Percentiles rank a stretch among this genome's conserved stretches.
Conservation (phyloP, 2,797 vertebrate genomes). For the Acanthurus leucopareius region DNA sequence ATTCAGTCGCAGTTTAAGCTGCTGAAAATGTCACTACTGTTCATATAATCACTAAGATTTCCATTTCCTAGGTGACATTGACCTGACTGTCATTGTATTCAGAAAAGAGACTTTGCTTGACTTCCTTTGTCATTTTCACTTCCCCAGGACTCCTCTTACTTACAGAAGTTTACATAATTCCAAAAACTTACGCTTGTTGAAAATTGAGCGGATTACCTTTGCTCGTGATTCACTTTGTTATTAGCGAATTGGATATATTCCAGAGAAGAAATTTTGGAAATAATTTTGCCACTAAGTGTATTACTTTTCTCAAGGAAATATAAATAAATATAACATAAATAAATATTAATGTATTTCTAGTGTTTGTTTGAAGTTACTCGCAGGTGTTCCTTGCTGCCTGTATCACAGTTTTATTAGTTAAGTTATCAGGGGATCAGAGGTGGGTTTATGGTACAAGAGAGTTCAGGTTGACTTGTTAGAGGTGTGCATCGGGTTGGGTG, state of each 20-base stretch:
- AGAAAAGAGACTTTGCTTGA: neutral
- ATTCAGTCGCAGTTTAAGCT: constrained; percentile 15
- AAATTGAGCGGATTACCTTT: no score
- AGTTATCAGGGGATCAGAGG: neutral
- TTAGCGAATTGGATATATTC: no score
- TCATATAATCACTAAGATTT: neutral
- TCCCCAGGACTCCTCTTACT: neutral
- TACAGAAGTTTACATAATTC: no score
- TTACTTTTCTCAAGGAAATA: no score
- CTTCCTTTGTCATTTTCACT: neutral
- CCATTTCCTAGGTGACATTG: neutral
- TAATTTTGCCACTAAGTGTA: no score
- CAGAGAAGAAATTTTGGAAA: no score
- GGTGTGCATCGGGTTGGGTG: constrained; percentile 1
- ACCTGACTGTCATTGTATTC: neutral
- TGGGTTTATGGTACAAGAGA: neutral
- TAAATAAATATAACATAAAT: no score
- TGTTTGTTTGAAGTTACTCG: no score
- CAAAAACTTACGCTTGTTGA: no score
- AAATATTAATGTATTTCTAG: no score
- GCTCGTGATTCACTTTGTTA: no score
- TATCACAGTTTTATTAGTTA: neutral
- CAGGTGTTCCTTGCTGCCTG: no score
- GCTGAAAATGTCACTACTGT: neutral
- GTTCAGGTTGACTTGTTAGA: constrained; percentile 22